phyloP scores from a whole-genome alignment of 1,140 invertebrate species.

The Drosophila arawakana region DNA sequence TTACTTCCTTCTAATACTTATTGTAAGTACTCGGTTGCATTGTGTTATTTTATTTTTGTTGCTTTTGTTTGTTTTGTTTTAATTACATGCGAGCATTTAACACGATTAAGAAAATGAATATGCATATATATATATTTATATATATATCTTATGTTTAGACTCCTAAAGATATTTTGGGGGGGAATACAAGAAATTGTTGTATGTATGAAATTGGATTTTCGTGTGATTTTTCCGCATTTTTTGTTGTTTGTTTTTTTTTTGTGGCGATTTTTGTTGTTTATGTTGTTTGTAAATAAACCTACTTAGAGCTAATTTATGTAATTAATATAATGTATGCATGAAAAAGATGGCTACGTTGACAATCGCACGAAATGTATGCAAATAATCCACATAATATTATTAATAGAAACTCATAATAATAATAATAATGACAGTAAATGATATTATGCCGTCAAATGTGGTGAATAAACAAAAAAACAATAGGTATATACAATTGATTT shows the following conservation, averaged over 20 bases:
- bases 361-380: slow-evolving; percentile 53
- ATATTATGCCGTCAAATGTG: slow-evolving; percentile 38
- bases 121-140: slow-evolving; percentile 20
- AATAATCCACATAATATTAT: slow-evolving; percentile 50
- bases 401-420: slow-evolving; percentile 36
- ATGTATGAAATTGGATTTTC: slow-evolving; percentile 39
- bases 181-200: slow-evolving; percentile 49
- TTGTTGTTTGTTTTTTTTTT: slow-evolving; percentile 39
- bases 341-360: slow-evolving; percentile 72
- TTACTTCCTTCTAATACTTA: slow-evolving; percentile 58
- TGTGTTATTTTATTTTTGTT: slow-evolving; percentile 45
- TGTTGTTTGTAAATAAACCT: slow-evolving; percentile 69
- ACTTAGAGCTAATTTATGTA: slow-evolving; percentile 72
- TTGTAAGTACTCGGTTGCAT: slow-evolving; percentile 48
- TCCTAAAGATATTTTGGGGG: slow-evolving; percentile 41
- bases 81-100: slow-evolving; percentile 53
- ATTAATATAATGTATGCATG: slow-evolving; percentile 61
- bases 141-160: slow-evolving; percentile 15
- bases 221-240: slow-evolving; percentile 11
- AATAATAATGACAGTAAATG: slow-evolving; percentile 24
- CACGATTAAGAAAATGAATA: slow-evolving; percentile 42
- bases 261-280: slow-evolving; percentile 37
- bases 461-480: slow-evolving; percentile 55
- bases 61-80: slow-evolving; percentile 20
- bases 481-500: slow-evolving; percentile 65